phyloP scores from a whole-genome alignment of 1,140 invertebrate genomes.

The Nasonia longicornis region DNA sequence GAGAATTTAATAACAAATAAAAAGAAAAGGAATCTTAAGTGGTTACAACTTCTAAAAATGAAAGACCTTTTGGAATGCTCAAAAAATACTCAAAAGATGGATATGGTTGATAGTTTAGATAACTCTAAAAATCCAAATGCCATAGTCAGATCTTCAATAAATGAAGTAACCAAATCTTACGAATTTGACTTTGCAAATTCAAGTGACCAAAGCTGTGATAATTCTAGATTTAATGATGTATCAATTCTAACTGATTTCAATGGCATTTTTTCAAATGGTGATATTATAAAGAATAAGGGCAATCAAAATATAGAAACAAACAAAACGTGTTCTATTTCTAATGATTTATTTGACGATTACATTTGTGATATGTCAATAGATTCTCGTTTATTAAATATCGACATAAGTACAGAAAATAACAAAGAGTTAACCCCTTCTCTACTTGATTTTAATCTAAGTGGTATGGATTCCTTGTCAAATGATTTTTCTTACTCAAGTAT shows the following conservation, averaged over 20 bases:
- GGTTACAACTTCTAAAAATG: slow-evolving; percentile 45
- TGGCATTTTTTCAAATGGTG: slow-evolving; percentile 43
- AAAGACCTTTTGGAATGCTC: slow-evolving; percentile 40
- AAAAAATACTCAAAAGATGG: slow-evolving; percentile 47
- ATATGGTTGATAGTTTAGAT: slow-evolving; percentile 54
- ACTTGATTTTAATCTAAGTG: slow-evolving; percentile 50
- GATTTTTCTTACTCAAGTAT: slow-evolving; percentile 49
- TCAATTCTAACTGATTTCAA: slow-evolving; percentile 32
- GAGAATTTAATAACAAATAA: slow-evolving; percentile 47
- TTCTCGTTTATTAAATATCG: slow-evolving; percentile 26
- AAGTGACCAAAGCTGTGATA: slow-evolving; percentile 41
- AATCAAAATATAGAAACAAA: slow-evolving; percentile 46
- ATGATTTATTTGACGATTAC: slow-evolving; percentile 45
- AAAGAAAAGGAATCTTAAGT: slow-evolving; percentile 48
- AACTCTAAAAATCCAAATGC: slow-evolving; percentile 45
- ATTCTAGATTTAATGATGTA: slow-evolving; percentile 35
- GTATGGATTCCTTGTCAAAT: slow-evolving; percentile 46
- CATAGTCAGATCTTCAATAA: slow-evolving; percentile 27
- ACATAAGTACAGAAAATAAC: slow-evolving; percentile 36
- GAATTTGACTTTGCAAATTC: slow-evolving; percentile 31
- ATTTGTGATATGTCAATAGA: slow-evolving; percentile 41
- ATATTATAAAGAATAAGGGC: slow-evolving; percentile 35
- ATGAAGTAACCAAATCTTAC: slow-evolving; percentile 42
- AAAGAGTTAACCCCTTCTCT: slow-evolving; percentile 47
- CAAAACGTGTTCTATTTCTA: slow-evolving; percentile 44